phyloP scores from a whole-genome alignment of 2,888 invertebrate species.

The Acanthosoma haemorrhoidale region DNA sequence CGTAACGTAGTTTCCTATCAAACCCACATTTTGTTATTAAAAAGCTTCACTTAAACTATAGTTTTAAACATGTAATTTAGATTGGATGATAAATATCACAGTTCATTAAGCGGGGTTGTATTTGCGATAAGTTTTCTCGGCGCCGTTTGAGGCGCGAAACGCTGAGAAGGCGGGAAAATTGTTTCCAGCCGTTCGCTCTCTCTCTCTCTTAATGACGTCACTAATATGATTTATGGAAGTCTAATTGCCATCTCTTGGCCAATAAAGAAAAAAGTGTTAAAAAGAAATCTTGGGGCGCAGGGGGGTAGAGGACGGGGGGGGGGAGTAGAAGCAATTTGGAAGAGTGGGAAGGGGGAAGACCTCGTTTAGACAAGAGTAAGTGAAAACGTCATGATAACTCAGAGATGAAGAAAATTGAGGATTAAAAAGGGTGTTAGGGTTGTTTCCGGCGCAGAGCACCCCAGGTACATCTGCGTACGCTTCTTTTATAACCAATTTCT shows the following conservation, averaged over 20 bases:
- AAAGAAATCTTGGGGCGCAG: slow-evolving; percentile 25
- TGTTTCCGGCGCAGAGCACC: neutral
- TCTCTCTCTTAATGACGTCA: slow-evolving; percentile 14
- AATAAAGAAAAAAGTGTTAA: slow-evolving; percentile 18
- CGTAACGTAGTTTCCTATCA: too few relatives aligned
- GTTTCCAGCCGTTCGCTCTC: too few relatives aligned
- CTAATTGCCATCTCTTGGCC: slow-evolving; percentile 4
- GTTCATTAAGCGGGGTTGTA: too few relatives aligned
- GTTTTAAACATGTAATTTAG: too few relatives aligned
- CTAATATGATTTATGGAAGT: slow-evolving; percentile 11
- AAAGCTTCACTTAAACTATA: too few relatives aligned
- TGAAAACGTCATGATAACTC: slow-evolving; percentile 25
- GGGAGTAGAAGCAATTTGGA: slow-evolving; percentile 26
- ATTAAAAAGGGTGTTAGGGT: slow-evolving; percentile 2
- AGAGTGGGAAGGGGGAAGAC: slow-evolving; percentile 39
- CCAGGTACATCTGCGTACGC: neutral
- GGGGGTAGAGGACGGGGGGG: slow-evolving; percentile 30
- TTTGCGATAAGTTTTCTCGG: neutral
- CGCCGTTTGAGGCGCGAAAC: neutral
- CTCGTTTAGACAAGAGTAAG: slow-evolving; percentile 20
- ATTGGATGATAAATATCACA: too few relatives aligned
- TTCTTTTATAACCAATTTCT: too few relatives aligned
- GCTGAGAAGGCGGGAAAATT: neutral
- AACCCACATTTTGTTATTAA: too few relatives aligned
- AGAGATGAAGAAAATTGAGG: slow-evolving; percentile 20